Evolutionary conservation across 2,888 invertebrate species (phyloP), one percentile per base, ranked within the genome.

Genomic region (Apodemia zela): DNA sequence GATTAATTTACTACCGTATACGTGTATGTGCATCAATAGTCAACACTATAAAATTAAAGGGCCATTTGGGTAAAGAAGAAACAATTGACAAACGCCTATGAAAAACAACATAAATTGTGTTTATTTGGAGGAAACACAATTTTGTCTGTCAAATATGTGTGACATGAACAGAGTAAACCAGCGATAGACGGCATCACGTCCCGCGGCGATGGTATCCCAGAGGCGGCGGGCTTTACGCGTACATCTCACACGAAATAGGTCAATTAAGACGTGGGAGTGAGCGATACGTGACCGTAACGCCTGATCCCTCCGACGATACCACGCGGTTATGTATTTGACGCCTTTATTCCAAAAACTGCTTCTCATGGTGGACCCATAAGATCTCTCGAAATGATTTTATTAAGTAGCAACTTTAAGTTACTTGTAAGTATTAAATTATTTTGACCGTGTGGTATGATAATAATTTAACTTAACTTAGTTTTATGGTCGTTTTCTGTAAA

Each of bases 191-290:
- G 70, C 72, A 74, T 85, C 89, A 87, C 89, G 88, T 87, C 75
- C 70, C 71, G 85, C 89, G 88, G 90, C 77, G 90, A 90, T 90
- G 78, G 80, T 90, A 90, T 91, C 90, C 90, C 82, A 79, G 75
- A 85, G 78, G 80, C 81, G 81, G 82, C 75, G 78, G 76, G 75
- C 72, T 70, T 78, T 74, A 75, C 80, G 81, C 81, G 84, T 80
- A 80, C 87, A 82, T 84, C 85, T 85, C 82, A 89, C 88, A 88
- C 88, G 86, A 89, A 91, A 88, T 88, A 80, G 90, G 89, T 89
- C 90, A 89, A 91, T 91, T 90, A 90, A 86, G 88, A 89, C 89
- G 91, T 89, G 89, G 89, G 89, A 89, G 90, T 87, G 89, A 73
- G 79, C 70, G 76, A 76, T 77, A 86, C 91, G 89, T 90, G 91